Percentiles rank a stretch among this genome's conserved stretches.
phyloP scores from a whole-genome alignment of 1,140 invertebrate species.

The Proctacanthus coquilletti region DNA sequence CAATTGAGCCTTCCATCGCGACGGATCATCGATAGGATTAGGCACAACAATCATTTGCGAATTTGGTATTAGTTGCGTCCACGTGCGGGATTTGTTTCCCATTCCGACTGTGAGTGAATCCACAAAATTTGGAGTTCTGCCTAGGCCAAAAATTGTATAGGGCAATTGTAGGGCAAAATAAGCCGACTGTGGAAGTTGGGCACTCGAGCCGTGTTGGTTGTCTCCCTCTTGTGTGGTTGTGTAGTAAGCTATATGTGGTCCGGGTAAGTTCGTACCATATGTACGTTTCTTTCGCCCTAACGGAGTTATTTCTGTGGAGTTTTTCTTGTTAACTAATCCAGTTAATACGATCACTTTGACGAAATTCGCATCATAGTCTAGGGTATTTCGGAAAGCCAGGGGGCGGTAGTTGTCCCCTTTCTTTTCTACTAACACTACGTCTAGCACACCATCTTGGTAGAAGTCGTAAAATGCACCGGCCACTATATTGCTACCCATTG shows the following conservation, averaged over 20 bases:
- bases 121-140: conserved; percentile 93
- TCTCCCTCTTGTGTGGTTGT: conserved; percentile 72
- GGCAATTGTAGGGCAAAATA: conserved; percentile 85
- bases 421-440: conserved; percentile 60
- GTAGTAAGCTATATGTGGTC: conserved; percentile 72
- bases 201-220: conserved; percentile 53
- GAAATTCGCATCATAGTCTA: conserved; percentile 90
- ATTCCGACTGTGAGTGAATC: conserved; percentile 77
- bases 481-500: conserved; percentile 53
- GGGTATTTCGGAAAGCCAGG: conserved; percentile 68
- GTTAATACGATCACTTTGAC: conserved; percentile 89
- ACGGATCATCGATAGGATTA: conserved; percentile 57
- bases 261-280: conserved; percentile 77
- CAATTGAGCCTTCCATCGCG: conserved; percentile 78
- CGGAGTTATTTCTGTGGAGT: conserved; percentile 48
- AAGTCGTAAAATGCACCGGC: conserved; percentile 89
- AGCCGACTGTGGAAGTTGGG: conserved; percentile 84
- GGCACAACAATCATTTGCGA: conserved; percentile 95
- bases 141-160: conserved; percentile 88
- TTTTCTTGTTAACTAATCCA: conserved; percentile 55
- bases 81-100: conserved; percentile 49
- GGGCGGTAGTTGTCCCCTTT: conserved; percentile 32
- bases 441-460: conserved; percentile 63
- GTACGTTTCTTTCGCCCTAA: conserved; percentile 60
- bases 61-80: conserved; percentile 92